phyloP scores from a whole-genome alignment of 35 echinoderm and acorn worm species.

The Apostichopus californicus region DNA sequence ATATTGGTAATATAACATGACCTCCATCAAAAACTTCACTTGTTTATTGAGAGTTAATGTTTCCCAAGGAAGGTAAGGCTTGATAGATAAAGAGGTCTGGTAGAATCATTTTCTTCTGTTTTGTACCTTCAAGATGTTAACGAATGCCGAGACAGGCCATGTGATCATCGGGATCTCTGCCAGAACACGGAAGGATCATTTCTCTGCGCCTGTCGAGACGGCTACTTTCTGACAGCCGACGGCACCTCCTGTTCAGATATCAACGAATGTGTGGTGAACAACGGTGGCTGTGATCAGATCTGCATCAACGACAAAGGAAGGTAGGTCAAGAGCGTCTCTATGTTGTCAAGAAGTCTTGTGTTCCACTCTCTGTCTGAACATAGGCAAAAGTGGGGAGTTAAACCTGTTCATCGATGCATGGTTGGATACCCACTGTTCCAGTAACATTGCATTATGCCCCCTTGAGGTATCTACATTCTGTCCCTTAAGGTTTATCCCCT shows the following conservation, averaged over 20 bases:
- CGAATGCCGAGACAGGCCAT: constrained; percentile 73
- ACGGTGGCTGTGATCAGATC: constrained; percentile 89
- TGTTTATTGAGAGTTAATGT: neutral
- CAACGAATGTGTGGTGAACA: constrained; percentile 86
- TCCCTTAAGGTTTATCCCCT: too few relatives aligned
- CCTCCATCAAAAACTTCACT: too few relatives aligned
- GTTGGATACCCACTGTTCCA: too few relatives aligned
- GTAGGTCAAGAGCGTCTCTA: neutral
- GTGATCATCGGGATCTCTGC: constrained; percentile 93
- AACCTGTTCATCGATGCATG: too few relatives aligned
- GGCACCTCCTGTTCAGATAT: constrained; percentile 86
- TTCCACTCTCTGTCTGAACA: too few relatives aligned
- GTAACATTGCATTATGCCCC: too few relatives aligned
- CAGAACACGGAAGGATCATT: constrained; percentile 80
- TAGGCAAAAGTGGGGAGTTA: too few relatives aligned
- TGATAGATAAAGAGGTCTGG: neutral
- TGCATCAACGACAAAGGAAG: constrained; percentile 99
- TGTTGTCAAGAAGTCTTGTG: too few relatives aligned
- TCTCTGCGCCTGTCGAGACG: constrained; percentile 75
- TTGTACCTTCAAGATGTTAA: neutral
- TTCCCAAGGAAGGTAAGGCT: neutral
- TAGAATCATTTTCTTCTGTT: neutral
- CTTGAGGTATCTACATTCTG: too few relatives aligned
- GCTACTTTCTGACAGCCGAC: constrained; percentile 87
- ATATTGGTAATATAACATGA: too few relatives aligned